A percentile compares a stretch with the other conserved stretches of the same genome.
These are phyloP conservation scores for Atrina japonica DNA, from an alignment of 2,888 invertebrate species.

Conservation along the genomic window DNA sequence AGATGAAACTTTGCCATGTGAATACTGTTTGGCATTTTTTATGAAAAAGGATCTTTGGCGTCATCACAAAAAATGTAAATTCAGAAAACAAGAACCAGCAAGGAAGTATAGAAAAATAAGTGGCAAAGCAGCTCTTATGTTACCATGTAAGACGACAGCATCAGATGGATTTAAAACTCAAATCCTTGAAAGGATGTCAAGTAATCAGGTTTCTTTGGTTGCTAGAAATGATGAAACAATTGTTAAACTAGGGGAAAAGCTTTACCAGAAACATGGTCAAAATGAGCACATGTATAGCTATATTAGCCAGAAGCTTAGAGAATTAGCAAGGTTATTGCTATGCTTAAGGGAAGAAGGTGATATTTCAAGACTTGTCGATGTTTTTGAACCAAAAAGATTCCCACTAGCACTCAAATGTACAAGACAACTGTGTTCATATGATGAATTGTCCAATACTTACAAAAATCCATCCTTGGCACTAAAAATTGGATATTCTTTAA, in stretches of 20 bases:
- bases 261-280: conserved; percentile 36
- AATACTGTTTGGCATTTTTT: conserved; percentile 44
- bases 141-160: conserved; percentile 22
- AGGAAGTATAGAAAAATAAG: conserved; percentile 33
- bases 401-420: conserved; percentile 31
- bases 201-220: conserved; percentile 9
- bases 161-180: conserved; percentile 35
- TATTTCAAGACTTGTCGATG: conserved; percentile 22
- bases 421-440: conserved; percentile 22
- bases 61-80: conserved; percentile 35
- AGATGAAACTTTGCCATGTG: conserved; percentile 38
- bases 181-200: conserved; percentile 19
- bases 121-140: conserved; percentile 27
- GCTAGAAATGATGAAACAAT: conserved; percentile 35
- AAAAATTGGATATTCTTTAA: conserved; percentile 37
- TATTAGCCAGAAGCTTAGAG: conserved; percentile 36
- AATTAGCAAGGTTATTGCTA: conserved; percentile 32
- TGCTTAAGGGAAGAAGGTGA: conserved; percentile 26
- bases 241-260: conserved; percentile 35
- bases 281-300: conserved; percentile 25
- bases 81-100: conserved; percentile 10
- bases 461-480: conserved; percentile 37
- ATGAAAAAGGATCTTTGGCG: conserved; percentile 37
- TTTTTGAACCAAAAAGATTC: conserved; percentile 24
- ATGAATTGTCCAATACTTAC: conserved; percentile 23